Evolutionary conservation across 2,888 invertebrate species (phyloP).

Genomic region (Ichneumoninae sp.): DNA sequence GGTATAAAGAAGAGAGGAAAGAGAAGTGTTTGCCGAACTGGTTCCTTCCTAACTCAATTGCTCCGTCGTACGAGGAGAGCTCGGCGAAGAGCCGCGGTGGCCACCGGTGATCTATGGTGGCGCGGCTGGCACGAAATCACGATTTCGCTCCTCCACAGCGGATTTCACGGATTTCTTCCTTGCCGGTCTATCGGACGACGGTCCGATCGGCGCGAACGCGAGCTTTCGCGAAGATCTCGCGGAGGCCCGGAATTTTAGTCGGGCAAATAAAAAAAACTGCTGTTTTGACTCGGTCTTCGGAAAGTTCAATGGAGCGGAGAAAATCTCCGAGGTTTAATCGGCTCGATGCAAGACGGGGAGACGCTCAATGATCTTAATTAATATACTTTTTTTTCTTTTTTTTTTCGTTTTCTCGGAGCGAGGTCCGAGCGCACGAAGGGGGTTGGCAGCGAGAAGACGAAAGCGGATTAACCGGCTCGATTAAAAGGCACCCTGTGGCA

Average conservation of each 20-base stretch:
- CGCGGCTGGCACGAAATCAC: slow-evolving; percentile 74
- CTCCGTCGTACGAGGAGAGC: slow-evolving; percentile 69
- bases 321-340: slow-evolving; percentile 50
- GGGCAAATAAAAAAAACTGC: slow-evolving; percentile 1
- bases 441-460: slow-evolving; percentile 40
- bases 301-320: slow-evolving; percentile 6
- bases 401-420: slow-evolving; percentile 49
- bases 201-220: neutral
- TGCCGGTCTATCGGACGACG: neutral
- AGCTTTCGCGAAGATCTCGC: neutral
- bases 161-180: slow-evolving; percentile 48
- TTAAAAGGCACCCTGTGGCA: slow-evolving; percentile 63
- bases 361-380: slow-evolving; percentile 68
- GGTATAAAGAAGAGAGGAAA: slow-evolving; percentile 61
- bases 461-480: slow-evolving; percentile 67
- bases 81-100: slow-evolving; percentile 18
- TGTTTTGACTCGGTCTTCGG: neutral
- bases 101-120: slow-evolving; percentile 81
- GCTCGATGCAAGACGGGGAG: slow-evolving; percentile 32
- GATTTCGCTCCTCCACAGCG: slow-evolving; percentile 49
- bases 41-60: slow-evolving; percentile 85
- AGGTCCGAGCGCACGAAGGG: slow-evolving; percentile 53
- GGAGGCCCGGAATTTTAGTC: neutral
- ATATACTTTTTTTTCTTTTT: slow-evolving; percentile 46
- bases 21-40: slow-evolving; percentile 84